Conservation (phyloP, 2,888 invertebrate genomes). For the Epinotia demarniana region DNA sequence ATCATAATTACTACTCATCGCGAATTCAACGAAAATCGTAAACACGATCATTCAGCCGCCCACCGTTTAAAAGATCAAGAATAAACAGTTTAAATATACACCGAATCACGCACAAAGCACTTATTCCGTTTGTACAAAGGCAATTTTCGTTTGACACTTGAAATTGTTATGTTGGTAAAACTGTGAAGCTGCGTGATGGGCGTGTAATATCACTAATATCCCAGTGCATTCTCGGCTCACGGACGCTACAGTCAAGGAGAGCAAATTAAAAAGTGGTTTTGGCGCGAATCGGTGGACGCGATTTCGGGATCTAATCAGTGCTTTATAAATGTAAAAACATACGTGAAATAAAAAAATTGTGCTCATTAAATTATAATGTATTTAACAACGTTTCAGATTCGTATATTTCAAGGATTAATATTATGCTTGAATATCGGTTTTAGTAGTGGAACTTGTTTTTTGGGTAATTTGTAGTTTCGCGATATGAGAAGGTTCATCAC, state of each 20-base stretch:
- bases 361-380: not conserved
- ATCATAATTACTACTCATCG: slow-evolving; percentile 27
- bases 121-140: not conserved
- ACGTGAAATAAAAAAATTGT: not conserved
- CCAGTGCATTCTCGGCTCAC: slow-evolving; percentile 55
- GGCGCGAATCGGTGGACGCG: slow-evolving; percentile 45
- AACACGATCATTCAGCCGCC: slow-evolving; percentile 55
- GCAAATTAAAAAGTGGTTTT: slow-evolving; percentile 42
- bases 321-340: not conserved
- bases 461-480: no score
- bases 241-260: slow-evolving; percentile 45
- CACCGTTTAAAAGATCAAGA: slow-evolving; percentile 60
- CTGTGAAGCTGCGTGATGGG: slow-evolving; percentile 46
- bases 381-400: not conserved
- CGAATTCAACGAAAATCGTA: slow-evolving; percentile 31
- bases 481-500: no score
- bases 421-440: not conserved
- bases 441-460: not conserved
- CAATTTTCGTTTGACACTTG: not conserved
- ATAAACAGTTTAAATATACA: slow-evolving; percentile 62
- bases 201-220: slow-evolving; percentile 44
- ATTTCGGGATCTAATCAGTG: slow-evolving; percentile 13
- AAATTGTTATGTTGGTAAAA: not conserved
- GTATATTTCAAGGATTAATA: not conserved
- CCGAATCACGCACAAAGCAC: not conserved